Conservation (phyloP, 2,113 vertebrate genomes). For the Pica pica region DNA sequence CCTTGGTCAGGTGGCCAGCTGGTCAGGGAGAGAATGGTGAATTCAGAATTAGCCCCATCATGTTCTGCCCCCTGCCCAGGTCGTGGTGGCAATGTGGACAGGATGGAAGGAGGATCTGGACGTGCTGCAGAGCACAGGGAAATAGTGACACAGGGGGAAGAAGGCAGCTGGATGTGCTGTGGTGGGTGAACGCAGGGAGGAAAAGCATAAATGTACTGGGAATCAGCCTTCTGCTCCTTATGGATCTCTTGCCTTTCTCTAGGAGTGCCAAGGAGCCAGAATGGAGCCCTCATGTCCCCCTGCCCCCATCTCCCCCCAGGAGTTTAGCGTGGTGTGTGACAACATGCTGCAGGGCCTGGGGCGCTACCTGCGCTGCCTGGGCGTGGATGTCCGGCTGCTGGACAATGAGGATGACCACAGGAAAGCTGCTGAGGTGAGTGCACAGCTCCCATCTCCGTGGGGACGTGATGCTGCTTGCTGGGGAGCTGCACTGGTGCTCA, state of each 20-base stretch:
- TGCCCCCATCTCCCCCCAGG: slow-evolving; percentile 35
- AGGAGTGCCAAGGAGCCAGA: not conserved
- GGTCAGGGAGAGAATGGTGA: not conserved
- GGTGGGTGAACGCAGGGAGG: not conserved
- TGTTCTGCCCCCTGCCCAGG: not conserved
- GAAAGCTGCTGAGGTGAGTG: slow-evolving; percentile 79
- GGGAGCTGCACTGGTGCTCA: not conserved
- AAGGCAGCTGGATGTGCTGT: not conserved
- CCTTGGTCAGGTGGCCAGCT: not conserved
- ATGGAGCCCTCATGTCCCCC: fast-evolving
- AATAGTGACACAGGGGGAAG: not conserved
- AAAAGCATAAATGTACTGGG: not conserved
- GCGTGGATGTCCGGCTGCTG: slow-evolving; percentile 78
- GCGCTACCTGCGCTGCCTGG: slow-evolving; percentile 83
- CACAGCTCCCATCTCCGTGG: not conserved
- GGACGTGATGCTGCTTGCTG: not conserved
- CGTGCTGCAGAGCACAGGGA: not conserved
- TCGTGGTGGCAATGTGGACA: not conserved
- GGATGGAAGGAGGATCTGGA: not conserved
- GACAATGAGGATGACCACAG: slow-evolving; percentile 80
- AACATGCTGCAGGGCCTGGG: slow-evolving; percentile 89
- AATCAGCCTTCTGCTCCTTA: not conserved
- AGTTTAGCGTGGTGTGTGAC: slow-evolving; percentile 85
- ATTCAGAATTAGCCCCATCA: not conserved
- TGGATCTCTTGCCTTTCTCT: not conserved